Conservation (phyloP, 2,888 invertebrate species). For the Synanthedon tipuliformis region DNA sequence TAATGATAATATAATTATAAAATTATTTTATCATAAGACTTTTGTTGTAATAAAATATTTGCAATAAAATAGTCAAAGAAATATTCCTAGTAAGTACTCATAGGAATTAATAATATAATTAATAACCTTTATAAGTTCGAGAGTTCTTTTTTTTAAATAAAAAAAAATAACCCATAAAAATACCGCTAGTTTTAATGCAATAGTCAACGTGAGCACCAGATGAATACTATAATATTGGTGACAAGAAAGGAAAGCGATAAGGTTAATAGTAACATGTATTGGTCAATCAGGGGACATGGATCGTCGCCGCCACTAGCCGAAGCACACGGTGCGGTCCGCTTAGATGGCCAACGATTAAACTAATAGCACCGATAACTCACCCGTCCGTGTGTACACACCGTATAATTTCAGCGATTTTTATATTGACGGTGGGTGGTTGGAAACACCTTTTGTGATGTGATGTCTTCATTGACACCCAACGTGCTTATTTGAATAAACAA, state of each 20-base stretch:
- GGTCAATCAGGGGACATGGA: slow-evolving; percentile 25
- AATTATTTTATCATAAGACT: too few species aligned
- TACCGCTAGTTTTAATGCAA: slow-evolving; percentile 19
- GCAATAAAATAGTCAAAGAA: too few species aligned
- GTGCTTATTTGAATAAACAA: too few species aligned
- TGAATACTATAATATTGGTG: slow-evolving; percentile 27
- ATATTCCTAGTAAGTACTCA: too few species aligned
- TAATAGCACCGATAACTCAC: slow-evolving; percentile 55
- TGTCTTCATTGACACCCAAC: slow-evolving; percentile 25
- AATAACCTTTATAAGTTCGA: neutral
- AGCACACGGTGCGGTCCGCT: slow-evolving; percentile 13
- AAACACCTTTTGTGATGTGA: slow-evolving; percentile 27
- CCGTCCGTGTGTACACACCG: slow-evolving; percentile 30
- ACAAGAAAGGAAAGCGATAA: slow-evolving; percentile 37
- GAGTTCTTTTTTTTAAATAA: slow-evolving; percentile 2
- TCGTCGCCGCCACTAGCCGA: slow-evolving; percentile 19
- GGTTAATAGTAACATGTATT: slow-evolving; percentile 34
- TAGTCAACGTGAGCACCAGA: slow-evolving; percentile 27
- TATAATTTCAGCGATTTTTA: slow-evolving; percentile 59
- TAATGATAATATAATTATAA: too few species aligned
- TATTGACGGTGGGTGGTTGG: slow-evolving; percentile 45
- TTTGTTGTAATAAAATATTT: too few species aligned
- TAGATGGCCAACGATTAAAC: slow-evolving; percentile 43
- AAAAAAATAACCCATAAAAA: neutral
- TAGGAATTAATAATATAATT: too few species aligned